A percentile compares a stretch with the other conserved stretches of the same genome.
Conservation (phyloP, 2,888 invertebrate genomes). For the Caenorhabditis sp. region DNA sequence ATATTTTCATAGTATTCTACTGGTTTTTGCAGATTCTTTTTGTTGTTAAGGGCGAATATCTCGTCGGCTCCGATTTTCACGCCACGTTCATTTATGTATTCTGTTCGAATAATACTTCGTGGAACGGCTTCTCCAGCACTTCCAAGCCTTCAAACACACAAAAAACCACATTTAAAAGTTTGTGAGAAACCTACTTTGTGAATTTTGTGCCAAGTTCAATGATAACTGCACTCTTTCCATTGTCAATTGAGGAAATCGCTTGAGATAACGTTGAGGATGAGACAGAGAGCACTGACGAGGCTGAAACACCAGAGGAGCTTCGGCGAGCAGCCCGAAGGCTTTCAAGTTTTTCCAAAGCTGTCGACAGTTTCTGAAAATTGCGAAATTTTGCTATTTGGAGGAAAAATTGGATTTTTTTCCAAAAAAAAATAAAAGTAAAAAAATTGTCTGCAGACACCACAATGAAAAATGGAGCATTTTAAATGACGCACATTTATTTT, state of each 20-base stretch:
- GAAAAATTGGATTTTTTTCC: neutral
- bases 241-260: slow-evolving; percentile 47
- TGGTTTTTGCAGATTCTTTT: slow-evolving; percentile 9
- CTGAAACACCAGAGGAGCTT: slow-evolving; percentile 35
- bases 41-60: slow-evolving; percentile 28
- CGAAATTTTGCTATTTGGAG: neutral
- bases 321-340: slow-evolving; percentile 27
- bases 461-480: slow-evolving; percentile 4
- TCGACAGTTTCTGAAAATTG: slow-evolving; percentile 18
- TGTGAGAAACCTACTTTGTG: slow-evolving; percentile 55
- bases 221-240: slow-evolving; percentile 54
- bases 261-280: slow-evolving; percentile 46
- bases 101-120: slow-evolving; percentile 50
- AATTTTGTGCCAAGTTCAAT: slow-evolving; percentile 66
- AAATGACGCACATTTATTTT: slow-evolving; percentile 22
- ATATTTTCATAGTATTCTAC: neutral
- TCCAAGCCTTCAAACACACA: slow-evolving; percentile 43
- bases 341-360: slow-evolving; percentile 9
- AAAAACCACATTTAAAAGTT: too few relatives aligned
- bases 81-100: slow-evolving; percentile 36
- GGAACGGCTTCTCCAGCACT: slow-evolving; percentile 62
- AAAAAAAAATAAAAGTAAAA: slow-evolving; percentile 2
- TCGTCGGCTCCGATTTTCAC: slow-evolving; percentile 17
- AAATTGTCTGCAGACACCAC: slow-evolving; percentile 22
- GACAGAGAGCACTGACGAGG: slow-evolving; percentile 28